Base-by-base conservation (phyloP, 1,140 invertebrate species). In the Drosophila mojavensis region DNA sequence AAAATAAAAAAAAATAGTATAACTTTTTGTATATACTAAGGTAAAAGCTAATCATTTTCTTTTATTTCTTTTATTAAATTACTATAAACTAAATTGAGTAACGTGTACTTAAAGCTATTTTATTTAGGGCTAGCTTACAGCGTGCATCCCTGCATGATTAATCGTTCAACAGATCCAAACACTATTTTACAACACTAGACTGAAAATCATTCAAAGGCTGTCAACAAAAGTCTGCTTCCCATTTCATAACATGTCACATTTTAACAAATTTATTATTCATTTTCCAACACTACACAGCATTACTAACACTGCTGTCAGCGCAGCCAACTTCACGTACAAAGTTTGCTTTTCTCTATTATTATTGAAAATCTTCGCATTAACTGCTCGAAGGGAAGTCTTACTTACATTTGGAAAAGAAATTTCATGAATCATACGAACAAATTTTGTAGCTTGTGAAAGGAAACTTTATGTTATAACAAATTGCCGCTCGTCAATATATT, bases 381-480 rank as follows among this genome's bases (percentile, higher is more conserved):
- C 58, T 5, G 5, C 7, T 30, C 1, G 17, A 11, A 47, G 51
- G 39, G 26, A 65, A 24, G 53, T 60, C 47, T 47, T 60, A 5
- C 11, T 20, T 17, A 17, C 17, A 17, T 45, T n/a, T 10, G 15
- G 28, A 30, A 33, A 36, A 13, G 11, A 48, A 48, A 60, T 47
- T 26, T 47, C 11, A n/a, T 50, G 13, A n/a, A 58, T 26, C 36
- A 11, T 39, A 26, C 6, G 26, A 11, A 26, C 15, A 43, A 63
- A 47, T 47, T 60, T 5, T 45, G 28, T 28, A 47, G 41, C 51
- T 53, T 61, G 58, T 71, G 17, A 20, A 56, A 28, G 30, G 48
- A 10, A 55, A 56, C n/a, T 70, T 70, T 9, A 15, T 48, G 45
- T 54, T 50, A 39, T 41, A 58, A 54, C 4, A 39, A 72, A 66